These are phyloP conservation scores for Artemia sp. DNA, from an alignment of 2,888 invertebrate genomes.

Conservation along the genomic window DNA sequence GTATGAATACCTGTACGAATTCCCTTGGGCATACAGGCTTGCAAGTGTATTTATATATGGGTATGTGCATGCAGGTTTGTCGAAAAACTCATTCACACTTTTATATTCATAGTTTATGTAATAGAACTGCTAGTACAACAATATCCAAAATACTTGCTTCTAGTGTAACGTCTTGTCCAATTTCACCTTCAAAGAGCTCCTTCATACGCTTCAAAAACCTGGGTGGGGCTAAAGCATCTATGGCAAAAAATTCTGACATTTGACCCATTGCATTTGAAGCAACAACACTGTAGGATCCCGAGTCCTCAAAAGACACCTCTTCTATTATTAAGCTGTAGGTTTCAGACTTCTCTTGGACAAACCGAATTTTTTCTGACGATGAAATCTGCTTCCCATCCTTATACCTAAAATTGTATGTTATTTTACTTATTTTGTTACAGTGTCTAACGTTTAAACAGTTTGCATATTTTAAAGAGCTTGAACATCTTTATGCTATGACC, in stretches of 20 bases:
- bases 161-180: constrained; percentile 23
- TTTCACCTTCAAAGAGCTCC: constrained; percentile 24
- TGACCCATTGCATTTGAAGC: constrained; percentile 74
- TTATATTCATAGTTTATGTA: no score
- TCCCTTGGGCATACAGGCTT: no score
- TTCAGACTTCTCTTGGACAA: constrained; percentile 46
- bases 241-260: constrained; percentile 75
- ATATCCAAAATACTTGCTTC: constrained; percentile 16
- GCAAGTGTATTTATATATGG: no score
- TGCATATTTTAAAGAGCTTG: no score
- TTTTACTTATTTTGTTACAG: no score
- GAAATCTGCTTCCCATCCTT: constrained; percentile 67
- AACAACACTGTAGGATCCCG: constrained; percentile 70
- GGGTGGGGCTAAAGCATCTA: constrained; percentile 64
- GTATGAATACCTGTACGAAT: no score
- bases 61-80: no score
- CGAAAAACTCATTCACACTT: no score
- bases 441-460: no score
- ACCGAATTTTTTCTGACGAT: constrained; percentile 50
- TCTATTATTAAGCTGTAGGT: constrained; percentile 51
- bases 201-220: constrained; percentile 41
- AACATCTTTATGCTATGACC: no score
- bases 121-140: not conserved
- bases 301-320: constrained; percentile 53
- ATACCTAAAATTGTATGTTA: constrained; percentile 36